Evolutionary conservation across 2,113 vertebrate species (phyloP), one percentile per base, ranked within the genome.

Genomic region (Xiphophorus maculatus): DNA sequence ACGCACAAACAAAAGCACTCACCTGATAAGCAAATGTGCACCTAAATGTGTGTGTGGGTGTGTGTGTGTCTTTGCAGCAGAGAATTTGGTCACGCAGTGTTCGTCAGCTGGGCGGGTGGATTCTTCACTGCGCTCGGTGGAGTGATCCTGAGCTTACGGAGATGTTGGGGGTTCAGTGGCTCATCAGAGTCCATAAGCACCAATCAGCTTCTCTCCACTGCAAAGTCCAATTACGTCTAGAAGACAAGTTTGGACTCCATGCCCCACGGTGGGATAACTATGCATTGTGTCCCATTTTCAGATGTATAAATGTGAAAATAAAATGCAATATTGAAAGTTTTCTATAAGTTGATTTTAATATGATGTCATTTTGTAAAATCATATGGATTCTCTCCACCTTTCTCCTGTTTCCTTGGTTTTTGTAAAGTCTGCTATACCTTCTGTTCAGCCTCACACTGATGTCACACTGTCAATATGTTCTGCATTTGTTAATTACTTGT

Each of bases 11-110:
- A 65, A 22, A 65, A 14, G 22, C 14, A 51, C 17, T 3, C 1
- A 68, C 7, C 12, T n/a, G 13, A 13, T 62, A 48, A 66, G 75
- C 19, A 48, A 35, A 44, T 22, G 4, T 69, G 3, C 1, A 48
- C 74, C 5, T 73, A 62, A 80, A n/a, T 42, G 15, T n/a, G 4
- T 69, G 3, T 33, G 9, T 51, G 27, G 65, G 42, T 17, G 42
- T 17, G 42, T 44, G 42, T 44, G 42, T 44, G 42, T 73, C 71
- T 66, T 30, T 13, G 61, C 51, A 67, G 11, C 73, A 98, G 96
- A 70, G 97, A 97, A 79, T 97, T 98, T 80, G 98, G 97, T 17
- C 94, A 92, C 1, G 96, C 97, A 22, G 93, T 98, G 68, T 97
- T 97, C 74, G 91, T 96, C 11, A 97, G 96, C 74, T 97, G 95